Conservation (phyloP, 2,113 vertebrate genomes). For the Bungarus multicinctus region DNA sequence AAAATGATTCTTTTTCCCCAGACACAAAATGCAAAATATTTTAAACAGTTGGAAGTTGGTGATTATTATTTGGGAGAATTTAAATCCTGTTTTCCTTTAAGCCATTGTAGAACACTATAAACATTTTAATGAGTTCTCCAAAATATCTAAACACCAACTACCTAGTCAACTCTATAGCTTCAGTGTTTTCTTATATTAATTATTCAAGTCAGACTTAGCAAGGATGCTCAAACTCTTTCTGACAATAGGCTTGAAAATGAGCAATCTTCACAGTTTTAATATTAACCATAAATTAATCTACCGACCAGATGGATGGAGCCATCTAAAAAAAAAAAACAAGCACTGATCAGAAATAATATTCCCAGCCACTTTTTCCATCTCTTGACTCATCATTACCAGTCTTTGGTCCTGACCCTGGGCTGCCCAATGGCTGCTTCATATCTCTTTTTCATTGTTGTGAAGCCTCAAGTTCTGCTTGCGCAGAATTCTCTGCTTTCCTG, state of each 20-base stretch:
- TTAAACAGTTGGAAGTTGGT: background rate
- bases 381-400: background rate
- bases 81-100: background rate
- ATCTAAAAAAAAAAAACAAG: background rate
- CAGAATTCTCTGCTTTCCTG: slow-evolving; percentile 3
- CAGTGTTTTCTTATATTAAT: background rate
- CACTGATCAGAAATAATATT: background rate
- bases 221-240: background rate
- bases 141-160: background rate
- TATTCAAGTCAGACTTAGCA: background rate
- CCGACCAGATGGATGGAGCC: background rate
- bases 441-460: background rate
- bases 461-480: background rate
- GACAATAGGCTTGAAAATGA: background rate
- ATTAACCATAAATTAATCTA: background rate
- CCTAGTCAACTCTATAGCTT: background rate
- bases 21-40: background rate
- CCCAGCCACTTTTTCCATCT: background rate
- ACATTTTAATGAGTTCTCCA: background rate
- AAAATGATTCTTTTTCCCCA: background rate
- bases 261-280: background rate
- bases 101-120: background rate
- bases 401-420: background rate
- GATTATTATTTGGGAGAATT: background rate
- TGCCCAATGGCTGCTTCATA: slow-evolving; percentile 6